Evolutionary conservation across 2,888 invertebrate genomes (phyloP).

Genomic region (Rhyacophila evoluta): DNA sequence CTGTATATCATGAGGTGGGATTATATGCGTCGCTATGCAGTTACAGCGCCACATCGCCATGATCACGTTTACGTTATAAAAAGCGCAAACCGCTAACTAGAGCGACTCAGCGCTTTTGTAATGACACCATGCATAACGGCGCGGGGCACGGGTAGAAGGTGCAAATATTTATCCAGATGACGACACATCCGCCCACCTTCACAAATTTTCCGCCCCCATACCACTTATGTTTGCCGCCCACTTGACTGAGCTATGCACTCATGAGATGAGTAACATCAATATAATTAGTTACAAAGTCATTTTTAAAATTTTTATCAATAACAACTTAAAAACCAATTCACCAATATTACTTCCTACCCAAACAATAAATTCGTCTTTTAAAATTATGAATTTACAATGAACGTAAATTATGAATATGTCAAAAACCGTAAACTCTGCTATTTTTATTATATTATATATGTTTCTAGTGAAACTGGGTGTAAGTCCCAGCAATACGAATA

Average conservation of each 20-base stretch:
- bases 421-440: too few relatives aligned
- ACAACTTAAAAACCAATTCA: too few relatives aligned
- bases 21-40: background rate
- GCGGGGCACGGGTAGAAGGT: background rate
- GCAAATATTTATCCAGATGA: constrained; percentile 24
- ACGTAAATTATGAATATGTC: too few relatives aligned
- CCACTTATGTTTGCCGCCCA: background rate
- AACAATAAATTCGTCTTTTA: too few relatives aligned
- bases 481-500: too few relatives aligned
- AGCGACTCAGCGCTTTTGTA: background rate
- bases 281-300: too few relatives aligned
- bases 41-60: background rate
- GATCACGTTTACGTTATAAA: background rate
- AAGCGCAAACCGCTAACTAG: background rate
- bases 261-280: background rate
- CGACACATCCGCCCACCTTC: constrained; percentile 22
- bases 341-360: too few relatives aligned
- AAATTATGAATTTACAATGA: too few relatives aligned
- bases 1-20: too few relatives aligned
- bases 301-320: too few relatives aligned
- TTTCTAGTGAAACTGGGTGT: too few relatives aligned
- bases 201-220: background rate
- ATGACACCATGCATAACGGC: background rate
- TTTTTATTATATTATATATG: too few relatives aligned
- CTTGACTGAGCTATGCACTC: background rate